phyloP scores from a whole-genome alignment of 2,888 invertebrate genomes.

The Diaphora mendica region DNA sequence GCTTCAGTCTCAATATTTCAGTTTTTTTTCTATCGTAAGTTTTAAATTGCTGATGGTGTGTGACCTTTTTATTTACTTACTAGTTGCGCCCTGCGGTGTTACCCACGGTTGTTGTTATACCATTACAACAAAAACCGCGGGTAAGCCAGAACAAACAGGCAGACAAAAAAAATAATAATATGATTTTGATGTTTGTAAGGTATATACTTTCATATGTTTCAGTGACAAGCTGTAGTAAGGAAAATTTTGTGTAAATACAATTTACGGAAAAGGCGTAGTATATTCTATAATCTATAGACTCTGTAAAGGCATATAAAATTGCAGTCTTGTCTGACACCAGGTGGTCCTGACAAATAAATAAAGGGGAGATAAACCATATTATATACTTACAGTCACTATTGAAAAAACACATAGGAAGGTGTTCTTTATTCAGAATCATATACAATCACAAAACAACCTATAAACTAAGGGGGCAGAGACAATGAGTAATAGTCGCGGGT shows the following conservation, averaged over 20 bases:
- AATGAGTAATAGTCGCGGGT: constrained; percentile 68
- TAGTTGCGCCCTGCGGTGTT: too few relatives aligned
- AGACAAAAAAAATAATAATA: too few relatives aligned
- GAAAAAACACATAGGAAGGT: not conserved
- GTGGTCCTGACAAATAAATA: not conserved
- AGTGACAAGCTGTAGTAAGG: too few relatives aligned
- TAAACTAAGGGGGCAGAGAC: constrained; percentile 56
- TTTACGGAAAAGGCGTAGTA: not conserved
- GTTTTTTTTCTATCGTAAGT: too few relatives aligned
- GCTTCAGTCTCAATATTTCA: too few relatives aligned
- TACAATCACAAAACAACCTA: constrained; percentile 52
- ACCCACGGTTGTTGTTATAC: too few relatives aligned
- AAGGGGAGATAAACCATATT: not conserved
- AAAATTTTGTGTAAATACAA: not conserved
- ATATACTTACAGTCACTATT: not conserved
- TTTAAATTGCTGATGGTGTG: too few relatives aligned
- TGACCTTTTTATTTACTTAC: too few relatives aligned
- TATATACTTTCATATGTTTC: too few relatives aligned
- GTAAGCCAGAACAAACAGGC: too few relatives aligned
- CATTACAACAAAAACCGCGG: too few relatives aligned
- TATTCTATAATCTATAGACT: not conserved
- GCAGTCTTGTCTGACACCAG: not conserved
- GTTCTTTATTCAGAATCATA: constrained; percentile 32
- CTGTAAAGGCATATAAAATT: not conserved
- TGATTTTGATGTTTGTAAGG: too few relatives aligned